Evolutionary conservation across 2,888 invertebrate genomes (phyloP), one percentile per base, ranked within the genome.

Genomic region (Helleia helle): DNA sequence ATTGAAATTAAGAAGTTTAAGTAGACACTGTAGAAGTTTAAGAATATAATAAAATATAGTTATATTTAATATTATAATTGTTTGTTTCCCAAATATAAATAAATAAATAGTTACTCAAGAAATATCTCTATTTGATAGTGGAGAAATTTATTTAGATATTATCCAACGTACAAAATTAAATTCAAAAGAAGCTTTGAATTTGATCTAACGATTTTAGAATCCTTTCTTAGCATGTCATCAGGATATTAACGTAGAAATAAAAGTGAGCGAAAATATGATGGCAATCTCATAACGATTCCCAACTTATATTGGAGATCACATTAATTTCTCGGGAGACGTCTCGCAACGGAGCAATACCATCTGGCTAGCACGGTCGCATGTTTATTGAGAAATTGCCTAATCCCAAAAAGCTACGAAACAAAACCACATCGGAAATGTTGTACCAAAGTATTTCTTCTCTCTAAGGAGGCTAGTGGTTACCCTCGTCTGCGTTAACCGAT

Each of bases 361-460:
- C 77, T 76, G 76, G 69, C 71, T 66, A 58, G 57, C 56, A 68
- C 30, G 1, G 69, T 77, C 71, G 68, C 71, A 68, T 79, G 77
- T 81, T 81, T 83, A 80, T 81, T 69, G 73, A 77, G 80, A 71
- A 72, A 81, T 77, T 76, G 72, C 72, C 71, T 81, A 79, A 84
- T 83, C 79, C 75, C 71, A 63, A 79, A 80, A 79, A 80, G 75
- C 76, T 75, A 84, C 80, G 79, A 75, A 84, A 81, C 81, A 80
- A 81, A 79, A 81, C 79, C 80, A 70, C 81, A 80, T 72, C 65
- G 75, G 77, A 75, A 77, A 79, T 77, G 75, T 77, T 77, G 73
- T 76, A 79, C 75, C 76, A 73, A 79, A 80, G 74, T 81, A 81
- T 81, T 81, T 79, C 80, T 77, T 80, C 76, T 76, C 79, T 77